A percentile compares a stretch with the other conserved stretches of the same genome.
phyloP scores from a whole-genome alignment of 2,888 invertebrate genomes.

The Oscheius sp. region DNA sequence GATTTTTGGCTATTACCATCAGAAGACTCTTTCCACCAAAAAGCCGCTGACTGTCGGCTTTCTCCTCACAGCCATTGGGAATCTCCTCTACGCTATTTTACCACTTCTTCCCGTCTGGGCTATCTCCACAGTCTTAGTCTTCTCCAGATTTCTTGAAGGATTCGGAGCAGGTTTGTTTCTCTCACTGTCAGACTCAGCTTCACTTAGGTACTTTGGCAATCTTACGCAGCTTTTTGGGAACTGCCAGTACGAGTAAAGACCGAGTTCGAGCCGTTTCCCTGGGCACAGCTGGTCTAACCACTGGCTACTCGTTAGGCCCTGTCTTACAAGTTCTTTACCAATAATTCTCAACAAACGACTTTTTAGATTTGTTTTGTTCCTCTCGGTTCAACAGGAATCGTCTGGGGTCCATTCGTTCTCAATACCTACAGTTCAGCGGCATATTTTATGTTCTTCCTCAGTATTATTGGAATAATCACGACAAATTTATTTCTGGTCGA shows the following conservation, averaged over 20 bases:
- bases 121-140: slow-evolving; percentile 11
- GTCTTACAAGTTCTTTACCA: slow-evolving; percentile 40
- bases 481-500: slow-evolving; percentile 27
- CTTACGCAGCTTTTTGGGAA: slow-evolving; percentile 44
- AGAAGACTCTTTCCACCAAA: slow-evolving; percentile 28
- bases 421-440: slow-evolving; percentile 54
- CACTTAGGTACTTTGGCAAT: slow-evolving; percentile 45
- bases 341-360: too few relatives aligned
- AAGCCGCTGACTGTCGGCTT: slow-evolving; percentile 21
- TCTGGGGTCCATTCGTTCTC: slow-evolving; percentile 37
- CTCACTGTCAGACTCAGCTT: background rate
- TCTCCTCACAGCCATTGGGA: slow-evolving; percentile 30
- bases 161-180: slow-evolving; percentile 33
- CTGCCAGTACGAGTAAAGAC: slow-evolving; percentile 53
- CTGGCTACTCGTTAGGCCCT: slow-evolving; percentile 52
- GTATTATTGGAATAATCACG: background rate
- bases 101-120: background rate
- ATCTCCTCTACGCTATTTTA: slow-evolving; percentile 40
- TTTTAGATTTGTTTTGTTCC: slow-evolving; percentile 33
- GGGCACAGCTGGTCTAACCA: slow-evolving; percentile 47
- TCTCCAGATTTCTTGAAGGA: slow-evolving; percentile 42
- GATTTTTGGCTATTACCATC: slow-evolving; percentile 30
- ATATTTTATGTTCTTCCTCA: slow-evolving; percentile 10
- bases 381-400: slow-evolving; percentile 9
- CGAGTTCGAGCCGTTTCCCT: slow-evolving; percentile 50